These are phyloP conservation scores for Eumaeus atala DNA, from an alignment of 1,140 invertebrate species.

Conservation along the genomic window DNA sequence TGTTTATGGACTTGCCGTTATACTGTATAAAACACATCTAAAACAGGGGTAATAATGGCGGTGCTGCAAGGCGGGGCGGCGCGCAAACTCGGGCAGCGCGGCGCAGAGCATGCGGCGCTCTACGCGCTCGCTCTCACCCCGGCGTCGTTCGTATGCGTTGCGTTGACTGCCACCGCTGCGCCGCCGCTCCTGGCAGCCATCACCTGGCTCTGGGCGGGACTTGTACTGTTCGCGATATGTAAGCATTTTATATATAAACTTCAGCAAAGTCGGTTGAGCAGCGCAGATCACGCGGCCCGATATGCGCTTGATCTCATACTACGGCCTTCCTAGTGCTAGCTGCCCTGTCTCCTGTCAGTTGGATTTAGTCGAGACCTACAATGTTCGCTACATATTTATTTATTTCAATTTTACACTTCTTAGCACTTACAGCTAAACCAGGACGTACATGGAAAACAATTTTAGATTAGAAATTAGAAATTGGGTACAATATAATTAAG, in stretches of 20 bases:
- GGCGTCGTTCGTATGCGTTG: constrained; percentile 91
- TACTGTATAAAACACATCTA: neutral
- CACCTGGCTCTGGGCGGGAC: constrained; percentile 82
- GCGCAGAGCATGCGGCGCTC: constrained; percentile 83
- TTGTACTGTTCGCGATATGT: constrained; percentile 94
- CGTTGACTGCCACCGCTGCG: constrained; percentile 75
- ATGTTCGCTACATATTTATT: too few relatives aligned
- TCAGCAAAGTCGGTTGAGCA: too few relatives aligned
- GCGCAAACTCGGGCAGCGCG: constrained; percentile 77
- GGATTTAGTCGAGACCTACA: too few relatives aligned
- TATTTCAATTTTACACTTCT: too few relatives aligned
- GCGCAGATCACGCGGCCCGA: too few relatives aligned
- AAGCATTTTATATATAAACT: constrained; percentile 79
- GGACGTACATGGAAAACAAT: too few relatives aligned
- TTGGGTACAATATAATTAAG: too few relatives aligned
- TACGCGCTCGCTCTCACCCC: constrained; percentile 90
- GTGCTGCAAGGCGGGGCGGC: constrained; percentile 93
- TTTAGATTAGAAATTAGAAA: too few relatives aligned
- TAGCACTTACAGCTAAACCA: too few relatives aligned
- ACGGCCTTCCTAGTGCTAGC: too few relatives aligned
- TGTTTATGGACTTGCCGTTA: neutral
- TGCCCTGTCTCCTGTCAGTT: too few relatives aligned
- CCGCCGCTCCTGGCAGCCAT: constrained; percentile 37
- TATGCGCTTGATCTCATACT: too few relatives aligned
- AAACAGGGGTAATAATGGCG: constrained; percentile 87